Evolutionary conservation across 2,113 vertebrate species (phyloP).

Genomic region (Monarcha castaneiventris): DNA sequence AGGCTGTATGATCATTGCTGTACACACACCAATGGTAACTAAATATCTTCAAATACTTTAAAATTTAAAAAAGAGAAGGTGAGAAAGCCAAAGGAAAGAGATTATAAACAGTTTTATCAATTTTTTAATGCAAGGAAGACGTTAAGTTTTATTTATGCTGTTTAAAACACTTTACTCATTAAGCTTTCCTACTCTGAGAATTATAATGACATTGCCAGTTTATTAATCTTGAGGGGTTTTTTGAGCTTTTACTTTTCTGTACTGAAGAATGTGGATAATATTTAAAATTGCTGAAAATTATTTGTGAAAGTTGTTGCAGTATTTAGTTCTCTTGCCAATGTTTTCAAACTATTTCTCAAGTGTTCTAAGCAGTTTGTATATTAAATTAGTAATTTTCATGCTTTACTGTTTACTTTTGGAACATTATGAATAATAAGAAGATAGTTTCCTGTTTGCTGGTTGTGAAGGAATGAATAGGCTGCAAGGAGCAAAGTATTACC

Average conservation of each 20-base stretch:
- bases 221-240: accelerated
- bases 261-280: neutral
- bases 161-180: neutral
- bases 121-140: neutral
- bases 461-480: neutral
- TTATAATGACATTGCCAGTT: neutral
- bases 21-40: neutral
- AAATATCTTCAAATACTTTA: neutral
- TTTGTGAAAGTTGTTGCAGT: neutral
- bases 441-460: neutral
- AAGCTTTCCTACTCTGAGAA: neutral
- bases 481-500: too few species aligned
- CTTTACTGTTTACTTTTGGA: neutral
- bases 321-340: neutral
- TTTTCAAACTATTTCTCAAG: neutral
- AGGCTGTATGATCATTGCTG: neutral
- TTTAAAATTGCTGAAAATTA: neutral
- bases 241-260: neutral
- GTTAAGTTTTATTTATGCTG: neutral
- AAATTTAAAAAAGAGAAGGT: neutral
- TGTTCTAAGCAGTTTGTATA: neutral
- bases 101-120: neutral
- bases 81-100: neutral
- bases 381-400: neutral
- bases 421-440: neutral